Percentiles rank a stretch among this genome's conserved stretches.
Evolutionary conservation across 2,888 invertebrate genomes (phyloP).

Genomic region (Lepas anatifera): DNA sequence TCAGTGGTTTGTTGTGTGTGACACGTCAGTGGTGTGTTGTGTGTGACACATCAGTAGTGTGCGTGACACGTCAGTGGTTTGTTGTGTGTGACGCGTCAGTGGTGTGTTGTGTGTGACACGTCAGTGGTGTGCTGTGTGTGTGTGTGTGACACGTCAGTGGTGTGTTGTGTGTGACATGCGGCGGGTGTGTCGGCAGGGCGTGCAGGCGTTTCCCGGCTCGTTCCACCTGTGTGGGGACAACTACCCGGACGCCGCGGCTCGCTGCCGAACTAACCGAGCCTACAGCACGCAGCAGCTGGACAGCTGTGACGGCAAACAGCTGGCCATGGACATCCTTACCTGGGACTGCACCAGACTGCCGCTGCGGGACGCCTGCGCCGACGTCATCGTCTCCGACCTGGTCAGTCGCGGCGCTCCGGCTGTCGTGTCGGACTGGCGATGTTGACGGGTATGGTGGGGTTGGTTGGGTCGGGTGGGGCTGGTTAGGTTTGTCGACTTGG

Average conservation of each 20-base stretch:
- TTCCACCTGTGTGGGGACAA: constrained; percentile 41
- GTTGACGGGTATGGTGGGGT: no score
- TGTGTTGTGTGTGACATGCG: no score
- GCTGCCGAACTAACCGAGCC: not conserved
- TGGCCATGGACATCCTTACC: constrained; percentile 34
- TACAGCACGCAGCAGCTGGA: not conserved
- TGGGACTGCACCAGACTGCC: constrained; percentile 43
- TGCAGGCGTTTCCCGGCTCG: constrained; percentile 35
- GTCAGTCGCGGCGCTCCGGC: no score
- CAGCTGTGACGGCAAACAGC: not conserved
- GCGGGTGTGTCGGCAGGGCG: constrained; percentile 31
- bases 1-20: no score
- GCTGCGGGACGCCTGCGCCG: constrained; percentile 38
- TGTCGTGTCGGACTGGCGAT: constrained; percentile 4
- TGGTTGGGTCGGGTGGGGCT: no score
- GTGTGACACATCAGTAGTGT: no score
- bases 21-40: no score
- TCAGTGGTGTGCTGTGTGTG: no score
- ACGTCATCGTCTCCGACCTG: constrained; percentile 45
- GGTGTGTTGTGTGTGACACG: no score
- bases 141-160: no score
- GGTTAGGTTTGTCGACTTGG: not conserved
- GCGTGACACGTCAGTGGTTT: no score
- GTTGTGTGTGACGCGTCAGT: no score
- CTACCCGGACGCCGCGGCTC: not conserved